Percentiles rank a stretch among this genome's conserved stretches.
These are phyloP conservation scores for Ennomos fuscantarius DNA, from an alignment of 2,888 invertebrate genomes.

Conservation along the genomic window DNA sequence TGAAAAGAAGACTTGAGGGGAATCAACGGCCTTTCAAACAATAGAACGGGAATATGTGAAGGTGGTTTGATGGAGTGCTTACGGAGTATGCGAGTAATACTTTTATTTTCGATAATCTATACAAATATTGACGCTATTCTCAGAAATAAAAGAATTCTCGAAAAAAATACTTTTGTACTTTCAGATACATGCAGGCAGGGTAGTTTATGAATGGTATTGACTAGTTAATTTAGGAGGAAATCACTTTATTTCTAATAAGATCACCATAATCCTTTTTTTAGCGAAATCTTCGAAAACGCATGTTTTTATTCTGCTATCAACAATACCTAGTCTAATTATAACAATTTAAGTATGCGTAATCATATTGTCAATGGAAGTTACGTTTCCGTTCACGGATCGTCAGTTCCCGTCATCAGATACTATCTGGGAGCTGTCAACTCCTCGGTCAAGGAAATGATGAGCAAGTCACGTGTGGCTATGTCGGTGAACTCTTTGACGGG, in stretches of 20 bases:
- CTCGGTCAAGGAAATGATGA: slow-evolving; percentile 28
- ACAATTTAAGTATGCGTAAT: slow-evolving; percentile 18
- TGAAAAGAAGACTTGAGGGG: slow-evolving; percentile 24
- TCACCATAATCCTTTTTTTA: too few relatives aligned
- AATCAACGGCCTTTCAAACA: slow-evolving; percentile 26
- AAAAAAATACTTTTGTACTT: too few relatives aligned
- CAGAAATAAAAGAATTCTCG: too few relatives aligned
- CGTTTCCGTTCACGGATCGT: slow-evolving; percentile 28
- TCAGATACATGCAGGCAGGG: too few relatives aligned
- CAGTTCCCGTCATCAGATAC: slow-evolving; percentile 35
- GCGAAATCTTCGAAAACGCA: not conserved
- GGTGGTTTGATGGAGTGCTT: slow-evolving; percentile 14
- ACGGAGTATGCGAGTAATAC: slow-evolving; percentile 4
- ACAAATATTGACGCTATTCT: too few relatives aligned
- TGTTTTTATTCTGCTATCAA: slow-evolving; percentile 10
- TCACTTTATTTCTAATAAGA: too few relatives aligned
- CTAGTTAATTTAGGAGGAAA: too few relatives aligned
- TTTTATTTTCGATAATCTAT: not conserved
- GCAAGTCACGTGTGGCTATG: slow-evolving; percentile 33
- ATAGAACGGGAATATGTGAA: slow-evolving; percentile 14
- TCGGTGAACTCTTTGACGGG: slow-evolving; percentile 44
- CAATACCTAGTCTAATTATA: not conserved
- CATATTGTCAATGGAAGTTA: slow-evolving; percentile 9
- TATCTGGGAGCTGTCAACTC: slow-evolving; percentile 32
- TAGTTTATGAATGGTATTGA: too few relatives aligned